A percentile compares a stretch with the other conserved stretches of the same genome.
Conservation (phyloP, 2,888 invertebrate genomes). For the Agapostemon virescens region DNA sequence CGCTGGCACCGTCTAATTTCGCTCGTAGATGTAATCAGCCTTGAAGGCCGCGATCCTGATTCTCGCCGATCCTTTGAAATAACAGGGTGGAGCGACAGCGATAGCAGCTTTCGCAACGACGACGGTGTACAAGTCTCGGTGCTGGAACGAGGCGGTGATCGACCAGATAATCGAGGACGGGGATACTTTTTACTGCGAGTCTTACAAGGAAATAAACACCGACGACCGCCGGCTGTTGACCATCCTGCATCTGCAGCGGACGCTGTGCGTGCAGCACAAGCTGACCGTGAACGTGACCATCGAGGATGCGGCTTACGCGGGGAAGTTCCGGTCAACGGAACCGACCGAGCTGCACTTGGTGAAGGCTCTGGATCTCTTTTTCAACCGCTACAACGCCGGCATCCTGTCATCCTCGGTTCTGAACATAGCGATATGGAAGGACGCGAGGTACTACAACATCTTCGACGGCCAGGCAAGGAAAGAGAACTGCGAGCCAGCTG, state of each 20-base stretch:
- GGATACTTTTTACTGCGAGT: slow-evolving; percentile 74
- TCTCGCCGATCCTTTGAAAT: slow-evolving; percentile 14
- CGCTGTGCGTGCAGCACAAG: slow-evolving; percentile 69
- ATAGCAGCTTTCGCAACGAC: slow-evolving; percentile 76
- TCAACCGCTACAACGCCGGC: slow-evolving; percentile 69
- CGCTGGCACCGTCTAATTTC: neutral
- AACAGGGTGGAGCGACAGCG: slow-evolving; percentile 76
- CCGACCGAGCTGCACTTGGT: slow-evolving; percentile 73
- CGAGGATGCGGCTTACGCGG: slow-evolving; percentile 73
- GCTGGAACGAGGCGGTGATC: slow-evolving; percentile 75
- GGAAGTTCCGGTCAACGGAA: slow-evolving; percentile 73
- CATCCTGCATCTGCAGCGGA: slow-evolving; percentile 69
- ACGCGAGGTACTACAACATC: slow-evolving; percentile 68
- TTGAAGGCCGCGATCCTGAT: neutral
- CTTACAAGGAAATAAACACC: slow-evolving; percentile 69
- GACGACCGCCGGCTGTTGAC: slow-evolving; percentile 70
- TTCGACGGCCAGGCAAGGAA: slow-evolving; percentile 75
- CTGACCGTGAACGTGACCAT: slow-evolving; percentile 70
- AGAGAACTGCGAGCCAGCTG: slow-evolving; percentile 66
- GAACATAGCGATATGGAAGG: slow-evolving; percentile 76
- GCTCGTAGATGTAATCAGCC: neutral
- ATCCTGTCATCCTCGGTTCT: slow-evolving; percentile 72
- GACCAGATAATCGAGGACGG: slow-evolving; percentile 78
- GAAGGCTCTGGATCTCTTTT: slow-evolving; percentile 75
- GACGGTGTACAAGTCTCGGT: slow-evolving; percentile 69